Evolutionary conservation across 92 coral and sea anemone genomes (phyloP).

Genomic region (Pocillopora meandrina): DNA sequence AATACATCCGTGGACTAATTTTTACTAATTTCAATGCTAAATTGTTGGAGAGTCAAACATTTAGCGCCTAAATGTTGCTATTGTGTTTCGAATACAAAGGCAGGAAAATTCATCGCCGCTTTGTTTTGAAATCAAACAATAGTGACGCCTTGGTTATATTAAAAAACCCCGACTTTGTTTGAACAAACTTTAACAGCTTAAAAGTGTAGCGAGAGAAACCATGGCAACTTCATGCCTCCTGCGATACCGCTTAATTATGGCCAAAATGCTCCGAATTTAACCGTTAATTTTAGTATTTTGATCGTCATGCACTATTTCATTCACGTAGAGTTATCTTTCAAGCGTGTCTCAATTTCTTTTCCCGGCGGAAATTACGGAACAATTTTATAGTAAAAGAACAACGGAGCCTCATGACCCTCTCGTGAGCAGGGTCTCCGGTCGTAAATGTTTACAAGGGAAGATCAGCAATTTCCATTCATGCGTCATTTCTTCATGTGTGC

Average conservation of each 20-base stretch:
- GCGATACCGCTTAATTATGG: neutral
- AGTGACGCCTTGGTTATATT: neutral
- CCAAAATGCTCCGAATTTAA: neutral
- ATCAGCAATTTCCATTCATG: too few species aligned
- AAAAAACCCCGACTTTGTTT: slow-evolving; percentile 27
- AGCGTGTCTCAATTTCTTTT: too few species aligned
- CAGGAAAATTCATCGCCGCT: neutral
- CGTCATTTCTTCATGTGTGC: too few species aligned
- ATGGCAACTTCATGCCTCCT: neutral
- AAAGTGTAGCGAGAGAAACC: neutral
- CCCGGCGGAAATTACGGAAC: too few species aligned
- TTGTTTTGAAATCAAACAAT: slow-evolving; percentile 13
- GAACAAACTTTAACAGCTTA: neutral
- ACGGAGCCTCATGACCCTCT: too few species aligned
- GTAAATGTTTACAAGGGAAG: too few species aligned
- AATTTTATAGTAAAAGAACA: too few species aligned
- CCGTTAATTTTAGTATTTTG: too few species aligned
- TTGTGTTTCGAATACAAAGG: slow-evolving; percentile 22
- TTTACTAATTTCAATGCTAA: neutral
- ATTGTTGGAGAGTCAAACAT: neutral
- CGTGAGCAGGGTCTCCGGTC: too few species aligned
- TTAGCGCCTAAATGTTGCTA: neutral
- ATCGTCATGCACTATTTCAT: too few species aligned
- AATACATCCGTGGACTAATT: neutral
- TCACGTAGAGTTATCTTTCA: too few species aligned